Evolutionary conservation across 2,888 invertebrate genomes (phyloP).

Genomic region (Apamea sordens): DNA sequence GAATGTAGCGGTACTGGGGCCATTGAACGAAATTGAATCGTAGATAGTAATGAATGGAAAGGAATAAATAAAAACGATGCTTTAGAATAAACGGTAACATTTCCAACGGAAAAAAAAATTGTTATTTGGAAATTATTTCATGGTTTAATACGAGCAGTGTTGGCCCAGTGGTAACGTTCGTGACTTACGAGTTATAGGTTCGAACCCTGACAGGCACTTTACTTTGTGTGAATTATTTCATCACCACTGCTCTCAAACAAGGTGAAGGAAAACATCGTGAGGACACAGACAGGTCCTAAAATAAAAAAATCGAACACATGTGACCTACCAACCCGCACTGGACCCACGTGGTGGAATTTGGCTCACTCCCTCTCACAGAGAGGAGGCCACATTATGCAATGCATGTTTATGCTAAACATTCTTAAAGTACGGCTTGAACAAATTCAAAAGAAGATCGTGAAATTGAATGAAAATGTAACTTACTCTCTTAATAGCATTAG

Average conservation of each 20-base stretch:
- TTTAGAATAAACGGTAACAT: neutral
- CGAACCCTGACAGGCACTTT: neutral
- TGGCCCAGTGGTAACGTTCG: neutral
- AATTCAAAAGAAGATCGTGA: too few relatives aligned
- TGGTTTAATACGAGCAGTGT: neutral
- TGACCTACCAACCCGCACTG: neutral
- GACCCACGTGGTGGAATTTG: neutral
- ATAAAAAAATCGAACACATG: neutral
- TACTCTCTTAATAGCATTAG: constrained; percentile 2
- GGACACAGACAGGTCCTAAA: neutral
- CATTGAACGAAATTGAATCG: neutral
- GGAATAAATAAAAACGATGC: neutral
- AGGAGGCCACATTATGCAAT: neutral
- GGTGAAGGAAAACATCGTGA: neutral
- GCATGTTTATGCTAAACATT: neutral
- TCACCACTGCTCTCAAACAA: neutral
- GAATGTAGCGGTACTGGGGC: neutral
- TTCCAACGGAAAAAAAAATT: neutral
- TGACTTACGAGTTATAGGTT: neutral
- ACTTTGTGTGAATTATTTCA: neutral
- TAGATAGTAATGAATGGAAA: neutral
- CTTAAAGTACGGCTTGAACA: neutral
- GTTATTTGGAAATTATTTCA: neutral
- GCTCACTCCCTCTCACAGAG: neutral
- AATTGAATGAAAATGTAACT: neutral